These are phyloP conservation scores for Holothuria leucospilota DNA, from an alignment of 53 echinoderm and acorn worm species.

Conservation along the genomic window DNA sequence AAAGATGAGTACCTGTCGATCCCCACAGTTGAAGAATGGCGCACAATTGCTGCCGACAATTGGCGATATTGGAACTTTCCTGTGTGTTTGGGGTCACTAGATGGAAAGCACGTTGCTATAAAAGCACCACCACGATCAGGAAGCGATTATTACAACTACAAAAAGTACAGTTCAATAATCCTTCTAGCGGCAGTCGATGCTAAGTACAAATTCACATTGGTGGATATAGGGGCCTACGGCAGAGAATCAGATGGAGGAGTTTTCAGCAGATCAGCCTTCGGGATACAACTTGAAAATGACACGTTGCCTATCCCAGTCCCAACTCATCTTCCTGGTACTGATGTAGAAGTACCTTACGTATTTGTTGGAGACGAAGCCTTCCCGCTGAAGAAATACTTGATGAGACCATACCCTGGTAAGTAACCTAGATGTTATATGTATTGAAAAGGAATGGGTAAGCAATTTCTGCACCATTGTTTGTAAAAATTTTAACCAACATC, in stretches of 20 bases:
- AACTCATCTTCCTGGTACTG: not conserved
- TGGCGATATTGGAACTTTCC: constrained; percentile 13
- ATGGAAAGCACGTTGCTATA: constrained; percentile 16
- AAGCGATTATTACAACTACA: constrained; percentile 7
- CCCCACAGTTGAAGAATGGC: constrained; percentile 8
- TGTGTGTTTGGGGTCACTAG: constrained; percentile 2
- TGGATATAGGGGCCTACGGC: constrained; percentile 1
- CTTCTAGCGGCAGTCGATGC: constrained; percentile 4
- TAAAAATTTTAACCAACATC: too few species aligned
- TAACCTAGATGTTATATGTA: too few species aligned
- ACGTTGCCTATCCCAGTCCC: constrained; percentile 5
- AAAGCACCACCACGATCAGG: constrained; percentile 9
- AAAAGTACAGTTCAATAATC: constrained; percentile 2
- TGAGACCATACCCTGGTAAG: not conserved
- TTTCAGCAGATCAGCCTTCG: constrained; percentile 15
- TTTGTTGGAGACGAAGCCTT: constrained; percentile 19
- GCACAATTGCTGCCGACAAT: not conserved
- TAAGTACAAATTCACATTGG: constrained; percentile 1
- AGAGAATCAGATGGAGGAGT: constrained; percentile 18
- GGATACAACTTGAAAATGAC: constrained; percentile 5
- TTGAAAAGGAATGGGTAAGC: too few species aligned
- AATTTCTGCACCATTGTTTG: too few species aligned
- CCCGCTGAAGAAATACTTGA: constrained; percentile 11
- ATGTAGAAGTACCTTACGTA: not conserved
- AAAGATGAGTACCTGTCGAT: constrained; percentile 8